These are phyloP conservation scores for Pituophis catenifer DNA, from an alignment of 2,113 vertebrate genomes.

Conservation along the genomic window DNA sequence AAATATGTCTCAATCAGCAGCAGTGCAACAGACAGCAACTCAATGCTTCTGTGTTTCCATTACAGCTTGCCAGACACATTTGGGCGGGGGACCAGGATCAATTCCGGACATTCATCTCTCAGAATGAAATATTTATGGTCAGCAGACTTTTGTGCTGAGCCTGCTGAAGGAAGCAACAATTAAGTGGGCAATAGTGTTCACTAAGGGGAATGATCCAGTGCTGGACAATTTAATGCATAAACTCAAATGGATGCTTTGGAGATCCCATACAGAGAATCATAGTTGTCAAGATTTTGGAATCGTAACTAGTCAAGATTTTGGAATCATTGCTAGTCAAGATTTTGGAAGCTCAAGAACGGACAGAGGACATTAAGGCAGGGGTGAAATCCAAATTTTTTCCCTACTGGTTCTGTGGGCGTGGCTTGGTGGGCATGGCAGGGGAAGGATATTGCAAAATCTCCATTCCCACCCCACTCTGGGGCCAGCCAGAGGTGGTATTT, in stretches of 20 bases:
- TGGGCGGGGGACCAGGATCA: not conserved
- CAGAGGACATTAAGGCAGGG: not conserved
- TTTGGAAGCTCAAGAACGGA: not conserved
- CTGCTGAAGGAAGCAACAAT: not conserved
- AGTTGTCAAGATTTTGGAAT: not conserved
- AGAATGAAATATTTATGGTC: not conserved
- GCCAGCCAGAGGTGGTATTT: too few relatives aligned
- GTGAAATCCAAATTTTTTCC: too few relatives aligned
- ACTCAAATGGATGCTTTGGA: not conserved
- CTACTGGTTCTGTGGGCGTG: too few relatives aligned
- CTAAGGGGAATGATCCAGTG: not conserved
- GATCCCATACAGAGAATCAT: not conserved
- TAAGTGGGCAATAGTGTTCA: not conserved
- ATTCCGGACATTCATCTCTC: not conserved
- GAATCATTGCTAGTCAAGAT: not conserved
- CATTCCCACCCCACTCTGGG: too few relatives aligned
- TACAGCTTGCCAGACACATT: not conserved
- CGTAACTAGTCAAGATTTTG: not conserved
- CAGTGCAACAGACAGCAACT: not conserved
- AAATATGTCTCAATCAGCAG: not conserved
- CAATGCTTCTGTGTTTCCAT: not conserved
- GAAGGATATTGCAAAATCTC: too few relatives aligned
- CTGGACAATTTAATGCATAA: not conserved
- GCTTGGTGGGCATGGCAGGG: too few relatives aligned
- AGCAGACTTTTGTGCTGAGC: not conserved